phyloP scores from a whole-genome alignment of 2,888 invertebrate species.

The Hirtodrosophila cameraria region DNA sequence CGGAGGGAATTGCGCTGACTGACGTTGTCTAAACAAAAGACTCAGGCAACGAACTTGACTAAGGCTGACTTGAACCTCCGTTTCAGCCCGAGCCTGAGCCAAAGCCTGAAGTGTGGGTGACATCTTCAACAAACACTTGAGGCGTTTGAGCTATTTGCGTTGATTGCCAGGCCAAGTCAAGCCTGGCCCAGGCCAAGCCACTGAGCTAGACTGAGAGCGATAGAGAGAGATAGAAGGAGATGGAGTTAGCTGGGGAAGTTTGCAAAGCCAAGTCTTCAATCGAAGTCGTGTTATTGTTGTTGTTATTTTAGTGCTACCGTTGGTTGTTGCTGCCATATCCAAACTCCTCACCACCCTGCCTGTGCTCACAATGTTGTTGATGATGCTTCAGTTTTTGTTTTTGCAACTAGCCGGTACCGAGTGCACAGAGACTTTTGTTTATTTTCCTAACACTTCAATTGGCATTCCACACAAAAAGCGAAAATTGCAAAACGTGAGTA shows the following conservation, averaged over 20 bases:
- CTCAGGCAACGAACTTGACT: constrained; percentile 76
- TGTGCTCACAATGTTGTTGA: constrained; percentile 47
- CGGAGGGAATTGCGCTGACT: constrained; percentile 50
- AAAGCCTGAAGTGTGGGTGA: constrained; percentile 76
- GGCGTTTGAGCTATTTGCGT: constrained; percentile 80
- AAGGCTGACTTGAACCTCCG: constrained; percentile 42
- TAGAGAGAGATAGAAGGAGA: constrained; percentile 1
- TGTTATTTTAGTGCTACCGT: constrained; percentile 79
- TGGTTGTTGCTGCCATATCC: constrained; percentile 35
- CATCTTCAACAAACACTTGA: constrained; percentile 80
- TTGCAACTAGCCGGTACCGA: constrained; percentile 64
- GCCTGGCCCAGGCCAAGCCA: constrained; percentile 19
- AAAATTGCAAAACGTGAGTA: constrained; percentile 80
- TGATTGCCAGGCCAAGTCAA: constrained; percentile 68
- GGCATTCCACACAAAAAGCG: constrained; percentile 80
- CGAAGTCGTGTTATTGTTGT: constrained; percentile 76
- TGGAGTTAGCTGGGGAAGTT: constrained; percentile 22
- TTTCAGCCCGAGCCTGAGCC: constrained; percentile 8
- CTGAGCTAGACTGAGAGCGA: constrained; percentile 6
- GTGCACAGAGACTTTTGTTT: constrained; percentile 66
- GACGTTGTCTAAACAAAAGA: constrained; percentile 79
- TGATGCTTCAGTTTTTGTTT: constrained; percentile 76
- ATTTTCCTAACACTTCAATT: constrained; percentile 80
- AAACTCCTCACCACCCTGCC: constrained; percentile 16
- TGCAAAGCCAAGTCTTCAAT: constrained; percentile 46